Percentiles rank a stretch among this genome's conserved stretches.
phyloP scores from a whole-genome alignment of 1,140 invertebrate species.

The Bombus ignitus region DNA sequence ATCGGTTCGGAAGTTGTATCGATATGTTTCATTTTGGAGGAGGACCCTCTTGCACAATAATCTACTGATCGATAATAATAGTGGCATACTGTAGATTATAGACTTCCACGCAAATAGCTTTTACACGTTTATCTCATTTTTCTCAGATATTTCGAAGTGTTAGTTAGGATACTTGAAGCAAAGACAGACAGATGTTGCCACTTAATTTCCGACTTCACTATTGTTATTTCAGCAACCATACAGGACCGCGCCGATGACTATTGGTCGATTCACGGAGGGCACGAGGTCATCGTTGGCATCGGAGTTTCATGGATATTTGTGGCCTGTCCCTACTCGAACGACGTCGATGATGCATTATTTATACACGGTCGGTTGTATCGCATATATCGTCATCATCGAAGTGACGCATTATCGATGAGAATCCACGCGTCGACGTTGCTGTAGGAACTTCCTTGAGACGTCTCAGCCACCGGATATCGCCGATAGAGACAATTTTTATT shows the following conservation, averaged over 20 bases:
- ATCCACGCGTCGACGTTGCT: constrained; percentile 39
- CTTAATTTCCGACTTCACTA: neutral
- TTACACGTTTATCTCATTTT: too few relatives aligned
- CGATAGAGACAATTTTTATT: constrained; percentile 51
- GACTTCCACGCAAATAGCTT: neutral
- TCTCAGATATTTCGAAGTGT: too few relatives aligned
- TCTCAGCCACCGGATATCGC: neutral
- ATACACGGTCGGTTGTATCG: constrained; percentile 59
- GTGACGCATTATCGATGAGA: constrained; percentile 63
- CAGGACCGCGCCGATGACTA: constrained; percentile 20
- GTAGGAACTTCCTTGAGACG: neutral
- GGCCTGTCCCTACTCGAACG: constrained; percentile 52
- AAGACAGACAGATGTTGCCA: too few relatives aligned
- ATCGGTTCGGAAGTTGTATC: neutral
- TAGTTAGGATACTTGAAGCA: too few relatives aligned
- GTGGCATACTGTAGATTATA: neutral
- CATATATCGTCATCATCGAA: constrained; percentile 54
- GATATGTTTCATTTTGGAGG: neutral
- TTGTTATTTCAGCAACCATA: neutral
- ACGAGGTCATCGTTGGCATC: constrained; percentile 71
- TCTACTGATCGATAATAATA: too few relatives aligned
- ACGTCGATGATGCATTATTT: constrained; percentile 74
- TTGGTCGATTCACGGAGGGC: constrained; percentile 52
- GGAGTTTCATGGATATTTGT: constrained; percentile 71
- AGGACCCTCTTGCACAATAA: neutral